Conservation (phyloP, 2,113 vertebrate species). For the Zeus faber region DNA sequence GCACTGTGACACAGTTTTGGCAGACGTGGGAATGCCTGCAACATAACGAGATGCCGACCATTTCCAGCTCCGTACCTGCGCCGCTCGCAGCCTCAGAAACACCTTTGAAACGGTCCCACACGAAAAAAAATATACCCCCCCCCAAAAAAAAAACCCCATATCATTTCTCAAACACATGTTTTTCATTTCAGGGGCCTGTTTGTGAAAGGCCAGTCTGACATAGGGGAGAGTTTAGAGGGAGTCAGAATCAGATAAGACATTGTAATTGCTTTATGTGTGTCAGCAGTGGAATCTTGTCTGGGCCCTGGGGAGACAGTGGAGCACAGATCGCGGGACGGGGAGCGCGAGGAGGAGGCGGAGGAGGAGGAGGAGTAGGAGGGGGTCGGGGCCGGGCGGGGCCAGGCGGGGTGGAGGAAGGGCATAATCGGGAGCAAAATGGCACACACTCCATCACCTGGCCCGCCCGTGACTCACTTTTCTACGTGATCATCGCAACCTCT, state of each 20-base stretch:
- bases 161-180: slow-evolving; percentile 58
- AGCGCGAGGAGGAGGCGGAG: slow-evolving; percentile 14
- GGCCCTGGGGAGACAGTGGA: slow-evolving; percentile 46
- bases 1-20: slow-evolving; percentile 25
- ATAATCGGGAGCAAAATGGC: slow-evolving; percentile 30
- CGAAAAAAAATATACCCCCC: too few species aligned
- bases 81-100: too few species aligned
- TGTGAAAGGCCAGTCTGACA: slow-evolving; percentile 65
- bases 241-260: slow-evolving; percentile 70
- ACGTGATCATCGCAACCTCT: slow-evolving; percentile 1
- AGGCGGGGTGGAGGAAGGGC: background rate
- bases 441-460: slow-evolving; percentile 62
- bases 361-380: background rate
- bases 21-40: slow-evolving; percentile 33
- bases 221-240: slow-evolving; percentile 57
- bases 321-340: slow-evolving; percentile 7
- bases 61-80: slow-evolving; percentile 33
- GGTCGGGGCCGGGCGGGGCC: too few species aligned
- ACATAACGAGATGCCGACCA: slow-evolving; percentile 1
- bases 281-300: slow-evolving; percentile 68
- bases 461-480: slow-evolving; percentile 42
- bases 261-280: slow-evolving; percentile 73
- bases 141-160: background rate
- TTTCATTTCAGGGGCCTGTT: slow-evolving; percentile 64
- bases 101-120: too few species aligned